Evolutionary conservation across 2,113 vertebrate species (phyloP), one percentile per base, ranked within the genome.

Genomic region (Grammomys surdaster): DNA sequence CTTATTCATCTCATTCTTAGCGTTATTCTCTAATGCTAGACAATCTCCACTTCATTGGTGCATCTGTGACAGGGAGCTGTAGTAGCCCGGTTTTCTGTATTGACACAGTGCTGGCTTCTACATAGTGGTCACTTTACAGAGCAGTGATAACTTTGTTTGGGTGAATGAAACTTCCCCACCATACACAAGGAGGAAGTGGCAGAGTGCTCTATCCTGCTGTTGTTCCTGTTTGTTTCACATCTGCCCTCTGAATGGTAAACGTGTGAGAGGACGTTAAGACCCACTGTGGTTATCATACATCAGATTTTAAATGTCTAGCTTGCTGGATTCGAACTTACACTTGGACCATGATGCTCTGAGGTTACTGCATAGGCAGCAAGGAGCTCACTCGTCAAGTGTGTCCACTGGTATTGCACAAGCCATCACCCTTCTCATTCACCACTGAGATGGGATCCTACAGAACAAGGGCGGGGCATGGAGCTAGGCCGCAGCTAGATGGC

Each of bases 271-370:
- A 92, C n/a, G 46, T 78, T 31, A 56, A 63, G 77, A 46, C 51
- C 28, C 46, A 80, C 11, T 54, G 20, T n/a, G 75, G 95, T 80
- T 40, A 67, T 70, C 13, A 26, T 67, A 73, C 48, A 82, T 81
- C 76, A 93, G 60, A 85, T 33, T 90, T 48, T 91, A 94, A 92
- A 94, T 7, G 16, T 13, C 51, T 31, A 28, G 75, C 33, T 58
- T 46, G 0, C 4, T 88, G 67, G 78, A 51, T 72, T 70, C 54
- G 33, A 87, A 72, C 58, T 51, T 76, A 43, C 3, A 33, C 31
- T 36, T 31, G 12, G 78, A 88, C 22, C 65, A 43, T 26, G 51
- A 86, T 19, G 19, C 11, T 77, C 58, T 77, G 58, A 40, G 86
- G 12, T 36, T 31, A 65, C 24, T 69, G 43, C 33, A 19, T 12